Base-by-base conservation (phyloP, 2,113 vertebrate genomes). In the Recurvirostra avosetta region DNA sequence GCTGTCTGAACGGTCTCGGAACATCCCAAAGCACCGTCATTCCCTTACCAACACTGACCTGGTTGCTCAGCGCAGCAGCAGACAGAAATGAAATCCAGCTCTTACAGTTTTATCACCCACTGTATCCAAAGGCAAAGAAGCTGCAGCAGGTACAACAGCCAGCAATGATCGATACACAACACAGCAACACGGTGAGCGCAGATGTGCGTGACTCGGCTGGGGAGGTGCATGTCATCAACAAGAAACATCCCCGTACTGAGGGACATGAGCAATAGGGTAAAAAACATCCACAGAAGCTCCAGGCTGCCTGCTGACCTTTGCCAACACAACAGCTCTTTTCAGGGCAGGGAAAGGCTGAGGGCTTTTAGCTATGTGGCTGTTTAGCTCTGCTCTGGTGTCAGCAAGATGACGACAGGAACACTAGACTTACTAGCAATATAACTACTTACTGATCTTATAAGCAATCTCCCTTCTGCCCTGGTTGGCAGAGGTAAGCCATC, bases 151-250 rank as follows among this genome's bases (percentile, higher is more conserved):
- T 55, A 47, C 40, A 75, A 18, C 34, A 36, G 22, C 17, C 83
- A 87, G 40, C 73, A 79, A 4, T 2, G 56, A 36, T 32, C 52
- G 7, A 47, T 0, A 36, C 38, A 9, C 13, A 19, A 19, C 77
- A 67, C 0, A 49, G 66, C 41, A 29, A 9, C 26, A 16, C 0
- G 12, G 62, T 3, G 45, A 74, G 72, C 2, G 0, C n/a, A 80
- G 79, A 27, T 29, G 40, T 4, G 38, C 2, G 3, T 5, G 43
- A 40, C 38, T 34, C 16, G 2, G 49, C 43, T 59, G 56, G 23
- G 38, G 36, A 82, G 53, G 40, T 38, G 47, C 49, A 22, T 3
- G 8, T 29, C 25, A 53, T 8, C 50, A 43, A 41, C n/a, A 65
- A 88, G n/a, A 73, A 88, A 52, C 53, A 50, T 4, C 47, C 56